Base-by-base conservation (phyloP, 2,113 vertebrate species). In the Tonatia bakeri region DNA sequence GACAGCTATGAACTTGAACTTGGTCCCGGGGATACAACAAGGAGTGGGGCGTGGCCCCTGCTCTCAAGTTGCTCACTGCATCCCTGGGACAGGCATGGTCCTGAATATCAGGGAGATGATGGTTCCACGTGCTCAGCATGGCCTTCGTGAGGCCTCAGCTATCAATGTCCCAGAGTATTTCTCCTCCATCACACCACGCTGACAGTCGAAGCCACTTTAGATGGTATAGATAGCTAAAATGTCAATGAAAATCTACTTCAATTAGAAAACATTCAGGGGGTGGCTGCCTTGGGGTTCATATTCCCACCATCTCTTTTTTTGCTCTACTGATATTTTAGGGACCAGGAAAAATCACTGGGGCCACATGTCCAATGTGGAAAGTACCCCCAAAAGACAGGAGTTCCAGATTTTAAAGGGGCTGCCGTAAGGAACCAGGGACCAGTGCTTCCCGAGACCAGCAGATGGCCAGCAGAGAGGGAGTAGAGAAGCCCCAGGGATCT, bases 141-240 rank as follows among this genome's bases (percentile, higher is more conserved):
- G 28, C 24, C 67, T 91, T 45, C 3, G 22, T 24, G 24, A 65
- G 45, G 2, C 19, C 26, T 67, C 45, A 4, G 5, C 24, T 33
- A 9, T 50, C 59, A n/a, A 40, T 33, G 52, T 0, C 3, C 36
- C n/a, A 19, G 3, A 33, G 61, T 2, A 11, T 50, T 43, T 19
- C 19, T 40, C 64, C 26, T 2, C 7, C 0, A 5, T 33, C 17
- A 0, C 4, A 19, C 72, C 12, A 40, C 40, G 1, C 4, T 17
- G 15, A 22, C 16, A 43, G 2, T 9, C 26, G 54, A 45, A 61
- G 31, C 7, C 45, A 26, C 31, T 31, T 33, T 7, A 20, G 20
- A 61, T 20, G 59, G 15, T 3, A 31, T 50, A 72, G 52, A 22
- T 0, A 52, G 36, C 36, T 31, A 40, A 50, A 36, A 6, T 28